Conservation (phyloP, 2,113 vertebrate genomes). For the Ranitomeya imitator region DNA sequence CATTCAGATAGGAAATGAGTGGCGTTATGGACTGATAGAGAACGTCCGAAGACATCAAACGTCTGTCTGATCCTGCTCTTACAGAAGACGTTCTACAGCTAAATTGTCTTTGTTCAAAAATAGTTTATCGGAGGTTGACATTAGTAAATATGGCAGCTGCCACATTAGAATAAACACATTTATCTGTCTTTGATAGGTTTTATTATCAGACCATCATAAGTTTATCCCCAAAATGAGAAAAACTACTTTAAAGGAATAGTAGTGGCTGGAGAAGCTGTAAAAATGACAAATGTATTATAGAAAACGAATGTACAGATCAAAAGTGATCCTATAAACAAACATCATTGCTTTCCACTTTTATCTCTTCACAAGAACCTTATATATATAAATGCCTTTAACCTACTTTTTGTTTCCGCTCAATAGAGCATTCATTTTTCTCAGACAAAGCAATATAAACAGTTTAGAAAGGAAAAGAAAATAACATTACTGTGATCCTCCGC, state of each 20-base stretch:
- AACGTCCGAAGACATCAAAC: constrained; percentile 1
- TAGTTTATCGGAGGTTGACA: constrained; percentile 11
- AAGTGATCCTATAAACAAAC: background rate
- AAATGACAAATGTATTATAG: background rate
- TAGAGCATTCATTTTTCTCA: background rate
- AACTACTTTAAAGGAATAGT: background rate
- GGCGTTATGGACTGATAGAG: background rate
- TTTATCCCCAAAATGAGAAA: constrained; percentile 1
- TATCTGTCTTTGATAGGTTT: constrained; percentile 13
- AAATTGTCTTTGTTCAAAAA: constrained; percentile 28
- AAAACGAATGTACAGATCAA: background rate
- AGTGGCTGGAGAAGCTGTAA: background rate
- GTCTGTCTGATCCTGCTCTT: background rate
- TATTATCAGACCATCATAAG: background rate
- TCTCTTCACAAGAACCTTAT: background rate
- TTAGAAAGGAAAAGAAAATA: background rate
- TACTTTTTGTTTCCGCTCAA: background rate
- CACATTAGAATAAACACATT: constrained; percentile 27
- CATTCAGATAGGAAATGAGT: background rate
- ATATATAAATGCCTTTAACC: constrained; percentile 5
- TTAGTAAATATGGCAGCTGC: constrained; percentile 33
- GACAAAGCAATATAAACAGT: background rate
- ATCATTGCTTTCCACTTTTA: background rate
- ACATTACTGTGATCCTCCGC: background rate
- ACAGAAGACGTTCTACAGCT: background rate